Percentiles rank a stretch among this genome's conserved stretches.
These are phyloP conservation scores for Strix aluco DNA, from an alignment of 2,113 vertebrate species.

Conservation along the genomic window DNA sequence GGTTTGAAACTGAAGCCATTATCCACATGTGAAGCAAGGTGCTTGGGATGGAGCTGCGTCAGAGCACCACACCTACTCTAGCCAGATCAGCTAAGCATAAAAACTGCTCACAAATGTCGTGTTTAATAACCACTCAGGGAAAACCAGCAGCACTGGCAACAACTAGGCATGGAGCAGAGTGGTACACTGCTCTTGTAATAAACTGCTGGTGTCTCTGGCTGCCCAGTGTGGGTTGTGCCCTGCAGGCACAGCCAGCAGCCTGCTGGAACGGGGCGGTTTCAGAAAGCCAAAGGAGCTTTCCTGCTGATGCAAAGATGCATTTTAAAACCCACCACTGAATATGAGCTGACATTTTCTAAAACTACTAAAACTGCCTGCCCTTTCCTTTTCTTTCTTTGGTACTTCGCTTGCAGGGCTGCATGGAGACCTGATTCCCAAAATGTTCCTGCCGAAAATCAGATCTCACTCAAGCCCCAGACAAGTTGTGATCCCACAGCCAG, in stretches of 20 bases:
- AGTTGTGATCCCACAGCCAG: background rate
- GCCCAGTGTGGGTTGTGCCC: fast-evolving
- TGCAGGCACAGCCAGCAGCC: background rate
- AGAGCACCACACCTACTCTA: background rate
- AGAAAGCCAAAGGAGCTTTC: background rate
- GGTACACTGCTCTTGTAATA: background rate
- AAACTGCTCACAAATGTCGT: background rate
- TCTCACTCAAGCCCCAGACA: background rate
- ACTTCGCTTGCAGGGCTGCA: background rate
- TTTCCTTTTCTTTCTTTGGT: background rate
- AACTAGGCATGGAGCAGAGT: background rate
- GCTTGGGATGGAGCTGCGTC: background rate
- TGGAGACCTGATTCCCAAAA: background rate
- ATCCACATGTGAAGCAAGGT: fast-evolving
- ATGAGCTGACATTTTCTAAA: background rate
- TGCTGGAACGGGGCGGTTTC: background rate
- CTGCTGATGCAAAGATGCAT: background rate
- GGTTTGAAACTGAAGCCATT: background rate
- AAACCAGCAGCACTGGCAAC: background rate
- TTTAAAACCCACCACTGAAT: background rate
- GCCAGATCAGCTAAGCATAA: background rate
- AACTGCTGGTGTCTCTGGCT: background rate
- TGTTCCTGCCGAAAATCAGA: background rate
- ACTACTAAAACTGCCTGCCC: background rate
- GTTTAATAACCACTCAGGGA: background rate